Evolutionary conservation across 2,113 vertebrate genomes (phyloP).

Genomic region (Scopus umbretta): DNA sequence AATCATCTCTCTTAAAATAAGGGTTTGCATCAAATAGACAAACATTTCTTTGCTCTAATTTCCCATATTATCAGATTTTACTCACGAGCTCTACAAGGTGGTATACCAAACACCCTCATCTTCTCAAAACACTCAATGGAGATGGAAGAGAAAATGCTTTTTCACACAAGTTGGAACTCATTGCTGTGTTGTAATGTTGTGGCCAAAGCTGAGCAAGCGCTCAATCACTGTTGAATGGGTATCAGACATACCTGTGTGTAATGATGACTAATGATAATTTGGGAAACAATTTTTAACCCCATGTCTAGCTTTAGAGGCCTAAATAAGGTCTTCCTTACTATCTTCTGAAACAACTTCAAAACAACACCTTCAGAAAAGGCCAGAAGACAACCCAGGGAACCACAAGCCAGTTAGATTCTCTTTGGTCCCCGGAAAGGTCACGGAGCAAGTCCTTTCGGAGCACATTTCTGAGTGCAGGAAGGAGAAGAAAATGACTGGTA

Average conservation of each 20-base stretch:
- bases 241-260: not conserved
- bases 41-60: not conserved
- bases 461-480: not conserved
- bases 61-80: not conserved
- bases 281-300: not conserved
- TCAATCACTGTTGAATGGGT: not conserved
- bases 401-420: not conserved
- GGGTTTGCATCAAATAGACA: not conserved
- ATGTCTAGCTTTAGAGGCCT: not conserved
- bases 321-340: not conserved
- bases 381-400: not conserved
- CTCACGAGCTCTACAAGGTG: fast-evolving
- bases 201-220: not conserved
- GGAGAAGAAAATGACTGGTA: not conserved
- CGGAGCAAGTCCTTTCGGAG: fast-evolving
- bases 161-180: not conserved
- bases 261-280: not conserved
- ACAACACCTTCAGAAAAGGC: not conserved
- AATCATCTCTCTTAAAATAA: not conserved
- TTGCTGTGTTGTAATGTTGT: not conserved
- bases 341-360: not conserved
- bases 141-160: not conserved
- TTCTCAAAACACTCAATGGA: not conserved
- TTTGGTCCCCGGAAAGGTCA: not conserved
- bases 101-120: not conserved